These are phyloP conservation scores for Lasaia peninsularis DNA, from an alignment of 1,140 invertebrate species.

Conservation along the genomic window DNA sequence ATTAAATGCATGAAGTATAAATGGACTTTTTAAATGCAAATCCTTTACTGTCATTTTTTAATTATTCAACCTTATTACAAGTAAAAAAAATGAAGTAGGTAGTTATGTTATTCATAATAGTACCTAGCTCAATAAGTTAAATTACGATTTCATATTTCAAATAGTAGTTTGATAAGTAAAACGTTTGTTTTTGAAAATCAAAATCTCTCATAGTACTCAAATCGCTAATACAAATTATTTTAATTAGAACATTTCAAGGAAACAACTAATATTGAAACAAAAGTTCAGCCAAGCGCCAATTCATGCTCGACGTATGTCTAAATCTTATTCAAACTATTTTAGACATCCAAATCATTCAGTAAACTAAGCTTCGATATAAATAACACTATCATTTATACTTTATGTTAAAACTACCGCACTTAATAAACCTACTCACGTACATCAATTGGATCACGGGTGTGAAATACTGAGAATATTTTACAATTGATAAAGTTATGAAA, in stretches of 20 bases:
- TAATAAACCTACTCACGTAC: constrained; percentile 60
- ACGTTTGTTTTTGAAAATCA: constrained; percentile 13
- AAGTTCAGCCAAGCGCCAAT: constrained; percentile 57
- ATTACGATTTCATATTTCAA: too few species aligned
- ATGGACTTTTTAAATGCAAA: too few species aligned
- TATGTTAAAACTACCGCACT: constrained; percentile 66
- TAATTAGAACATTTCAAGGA: constrained; percentile 13
- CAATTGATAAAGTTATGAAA: constrained; percentile 29
- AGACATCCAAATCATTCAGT: constrained; percentile 65
- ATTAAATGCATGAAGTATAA: too few species aligned
- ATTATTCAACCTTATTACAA: too few species aligned
- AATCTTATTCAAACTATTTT: constrained; percentile 64
- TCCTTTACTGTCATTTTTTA: too few species aligned
- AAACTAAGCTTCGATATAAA: constrained; percentile 74
- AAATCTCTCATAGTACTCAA: neutral
- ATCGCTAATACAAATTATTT: constrained; percentile 12
- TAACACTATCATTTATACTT: constrained; percentile 70
- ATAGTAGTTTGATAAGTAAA: too few species aligned
- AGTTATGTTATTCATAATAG: too few species aligned
- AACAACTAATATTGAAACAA: constrained; percentile 10
- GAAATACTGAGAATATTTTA: constrained; percentile 56
- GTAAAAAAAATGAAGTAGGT: too few species aligned
- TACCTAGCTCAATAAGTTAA: too few species aligned
- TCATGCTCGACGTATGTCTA: constrained; percentile 49
- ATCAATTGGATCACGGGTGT: constrained; percentile 57